Percentiles rank a stretch among this genome's conserved stretches.
These are phyloP conservation scores for Maccullochella peelii DNA, from an alignment of 2,113 vertebrate species.

Conservation along the genomic window DNA sequence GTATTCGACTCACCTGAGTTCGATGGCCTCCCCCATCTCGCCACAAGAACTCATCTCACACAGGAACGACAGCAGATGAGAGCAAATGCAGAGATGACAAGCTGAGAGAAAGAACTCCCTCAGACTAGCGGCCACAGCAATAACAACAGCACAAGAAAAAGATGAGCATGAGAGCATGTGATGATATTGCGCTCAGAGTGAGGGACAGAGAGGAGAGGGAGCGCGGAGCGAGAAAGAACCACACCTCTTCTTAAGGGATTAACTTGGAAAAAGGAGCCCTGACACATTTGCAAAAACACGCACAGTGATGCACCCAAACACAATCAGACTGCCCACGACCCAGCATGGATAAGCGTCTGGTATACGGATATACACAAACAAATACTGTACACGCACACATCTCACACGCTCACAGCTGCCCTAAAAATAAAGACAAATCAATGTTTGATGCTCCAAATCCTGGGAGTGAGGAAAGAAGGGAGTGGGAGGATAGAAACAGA, in stretches of 20 bases:
- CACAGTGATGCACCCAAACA: slow-evolving; percentile 56
- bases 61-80: slow-evolving; percentile 36
- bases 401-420: slow-evolving; percentile 55
- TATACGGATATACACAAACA: slow-evolving; percentile 43
- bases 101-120: slow-evolving; percentile 50
- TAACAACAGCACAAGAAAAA: slow-evolving; percentile 36
- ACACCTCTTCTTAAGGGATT: slow-evolving; percentile 85
- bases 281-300: slow-evolving; percentile 46
- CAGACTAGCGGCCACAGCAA: slow-evolving; percentile 47
- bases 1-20: slow-evolving; percentile 80
- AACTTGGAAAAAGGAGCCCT: slow-evolving; percentile 75
- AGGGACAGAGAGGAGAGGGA: slow-evolving; percentile 63
- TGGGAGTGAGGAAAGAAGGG: slow-evolving; percentile 56
- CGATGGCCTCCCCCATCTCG: slow-evolving; percentile 82
- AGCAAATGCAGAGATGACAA: slow-evolving; percentile 51
- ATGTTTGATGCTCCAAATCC: slow-evolving; percentile 73
- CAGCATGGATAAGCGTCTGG: slow-evolving; percentile 29
- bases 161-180: slow-evolving; percentile 66
- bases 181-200: slow-evolving; percentile 64
- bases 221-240: slow-evolving; percentile 66
- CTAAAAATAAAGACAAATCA: slow-evolving; percentile 74
- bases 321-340: slow-evolving; percentile 46
- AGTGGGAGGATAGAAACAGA: slow-evolving; percentile 63
- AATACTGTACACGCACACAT: slow-evolving; percentile 20
- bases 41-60: slow-evolving; percentile 77